Evolutionary conservation across 1,140 invertebrate species (phyloP).

Genomic region (Drosophila equinoxialis): DNA sequence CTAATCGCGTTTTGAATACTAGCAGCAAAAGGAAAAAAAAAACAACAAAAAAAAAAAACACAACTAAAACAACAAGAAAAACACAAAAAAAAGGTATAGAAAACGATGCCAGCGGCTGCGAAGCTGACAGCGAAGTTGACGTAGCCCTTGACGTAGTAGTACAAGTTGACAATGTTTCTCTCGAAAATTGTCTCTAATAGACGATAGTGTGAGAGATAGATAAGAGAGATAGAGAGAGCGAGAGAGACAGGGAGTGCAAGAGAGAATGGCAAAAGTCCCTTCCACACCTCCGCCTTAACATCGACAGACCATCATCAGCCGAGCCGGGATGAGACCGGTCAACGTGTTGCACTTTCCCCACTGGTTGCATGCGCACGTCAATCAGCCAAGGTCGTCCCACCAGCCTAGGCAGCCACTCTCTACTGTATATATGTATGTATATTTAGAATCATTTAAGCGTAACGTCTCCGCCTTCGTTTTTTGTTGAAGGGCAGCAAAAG

Average conservation of each 20-base stretch:
- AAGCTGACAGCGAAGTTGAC: constrained; percentile 47
- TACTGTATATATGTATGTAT: constrained; percentile 55
- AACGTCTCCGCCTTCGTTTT: constrained; percentile 59
- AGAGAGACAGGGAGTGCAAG: background rate
- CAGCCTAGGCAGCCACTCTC: constrained; percentile 38
- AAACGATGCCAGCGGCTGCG: constrained; percentile 33
- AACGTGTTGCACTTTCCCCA: constrained; percentile 65
- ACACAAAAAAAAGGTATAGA: constrained; percentile 23
- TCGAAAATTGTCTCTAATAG: constrained; percentile 40
- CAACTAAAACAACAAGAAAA: constrained; percentile 31
- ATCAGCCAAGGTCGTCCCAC: constrained; percentile 53
- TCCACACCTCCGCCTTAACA: background rate
- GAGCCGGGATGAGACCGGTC: constrained; percentile 6
- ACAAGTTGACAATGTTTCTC: constrained; percentile 48
- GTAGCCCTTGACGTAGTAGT: constrained; percentile 35
- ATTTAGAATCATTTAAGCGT: constrained; percentile 72
- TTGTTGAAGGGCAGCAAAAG: constrained; percentile 1
- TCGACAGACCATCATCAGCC: background rate
- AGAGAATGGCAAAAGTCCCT: background rate
- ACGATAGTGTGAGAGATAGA: constrained; percentile 3
- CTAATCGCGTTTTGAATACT: constrained; percentile 82
- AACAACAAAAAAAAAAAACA: constrained; percentile 35
- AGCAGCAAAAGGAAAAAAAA: constrained; percentile 52
- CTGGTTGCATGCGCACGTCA: constrained; percentile 61
- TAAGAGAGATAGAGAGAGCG: constrained; percentile 11